Conservation (phyloP, 2,888 invertebrate species). For the Mactromeris polynyma region DNA sequence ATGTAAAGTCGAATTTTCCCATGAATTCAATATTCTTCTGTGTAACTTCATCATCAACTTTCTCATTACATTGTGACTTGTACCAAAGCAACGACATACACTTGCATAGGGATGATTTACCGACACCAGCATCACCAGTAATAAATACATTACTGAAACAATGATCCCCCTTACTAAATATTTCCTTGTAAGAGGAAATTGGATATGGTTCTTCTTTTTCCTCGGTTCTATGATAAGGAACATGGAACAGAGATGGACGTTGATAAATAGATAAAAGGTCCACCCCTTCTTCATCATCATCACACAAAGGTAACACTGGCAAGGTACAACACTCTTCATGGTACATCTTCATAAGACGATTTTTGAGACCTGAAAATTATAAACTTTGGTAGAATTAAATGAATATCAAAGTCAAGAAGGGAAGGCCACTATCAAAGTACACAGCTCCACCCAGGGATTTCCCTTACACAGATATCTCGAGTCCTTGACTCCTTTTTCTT, state of each 20-base stretch:
- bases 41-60: background rate
- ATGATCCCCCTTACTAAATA: background rate
- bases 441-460: no score
- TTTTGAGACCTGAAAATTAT: background rate
- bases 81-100: background rate
- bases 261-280: background rate
- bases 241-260: background rate
- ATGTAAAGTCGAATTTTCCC: background rate
- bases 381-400: background rate
- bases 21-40: background rate
- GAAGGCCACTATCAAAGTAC: no score
- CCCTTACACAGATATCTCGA: no score
- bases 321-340: background rate
- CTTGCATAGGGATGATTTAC: background rate
- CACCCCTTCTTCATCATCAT: background rate
- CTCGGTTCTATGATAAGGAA: slow-evolving; percentile 1
- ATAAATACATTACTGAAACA: background rate
- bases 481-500: no score
- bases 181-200: background rate
- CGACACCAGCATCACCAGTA: background rate
- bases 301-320: background rate
- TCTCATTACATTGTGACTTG: background rate
- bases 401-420: no score
- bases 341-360: background rate
- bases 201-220: no score